phyloP scores from a whole-genome alignment of 2,797 vertebrate genomes.

The Scleropages formosus region DNA sequence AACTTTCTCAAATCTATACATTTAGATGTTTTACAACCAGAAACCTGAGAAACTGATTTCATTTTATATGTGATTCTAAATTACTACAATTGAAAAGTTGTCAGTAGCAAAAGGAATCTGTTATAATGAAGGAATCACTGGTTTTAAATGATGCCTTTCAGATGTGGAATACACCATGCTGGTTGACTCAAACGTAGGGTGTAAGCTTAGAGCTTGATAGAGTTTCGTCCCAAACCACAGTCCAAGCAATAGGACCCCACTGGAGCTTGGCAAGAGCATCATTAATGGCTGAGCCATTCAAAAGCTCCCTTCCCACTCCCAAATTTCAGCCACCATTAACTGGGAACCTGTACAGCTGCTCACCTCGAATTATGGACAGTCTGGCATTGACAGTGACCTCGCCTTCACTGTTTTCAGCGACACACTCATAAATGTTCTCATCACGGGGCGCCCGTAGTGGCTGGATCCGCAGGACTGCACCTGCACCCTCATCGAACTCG shows the following conservation, averaged over 20 bases:
- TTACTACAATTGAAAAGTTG: too few relatives aligned
- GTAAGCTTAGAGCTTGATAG: background rate
- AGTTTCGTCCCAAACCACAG: background rate
- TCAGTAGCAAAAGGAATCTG: too few relatives aligned
- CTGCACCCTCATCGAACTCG: constrained; percentile 93
- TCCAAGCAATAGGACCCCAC: background rate
- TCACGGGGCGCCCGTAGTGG: constrained; percentile 90
- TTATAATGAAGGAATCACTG: too few relatives aligned
- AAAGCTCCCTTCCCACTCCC: background rate
- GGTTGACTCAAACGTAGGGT: too few relatives aligned
- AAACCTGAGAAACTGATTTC: too few relatives aligned
- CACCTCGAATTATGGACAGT: constrained; percentile 97
- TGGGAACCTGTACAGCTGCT: constrained; percentile 26
- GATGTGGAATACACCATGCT: too few relatives aligned
- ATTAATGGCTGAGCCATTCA: background rate
- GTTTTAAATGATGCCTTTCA: too few relatives aligned
- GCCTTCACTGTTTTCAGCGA: constrained; percentile 85
- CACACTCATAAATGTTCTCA: constrained; percentile 93
- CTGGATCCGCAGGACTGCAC: constrained; percentile 92
- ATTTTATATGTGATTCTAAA: too few relatives aligned
- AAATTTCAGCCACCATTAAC: background rate
- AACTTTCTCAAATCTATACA: too few relatives aligned
- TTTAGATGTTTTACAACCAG: too few relatives aligned
- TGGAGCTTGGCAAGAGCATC: background rate
- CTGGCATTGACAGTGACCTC: constrained; percentile 89